Base-by-base conservation (phyloP, 2,113 vertebrate species). In the Sebastes fasciatus region DNA sequence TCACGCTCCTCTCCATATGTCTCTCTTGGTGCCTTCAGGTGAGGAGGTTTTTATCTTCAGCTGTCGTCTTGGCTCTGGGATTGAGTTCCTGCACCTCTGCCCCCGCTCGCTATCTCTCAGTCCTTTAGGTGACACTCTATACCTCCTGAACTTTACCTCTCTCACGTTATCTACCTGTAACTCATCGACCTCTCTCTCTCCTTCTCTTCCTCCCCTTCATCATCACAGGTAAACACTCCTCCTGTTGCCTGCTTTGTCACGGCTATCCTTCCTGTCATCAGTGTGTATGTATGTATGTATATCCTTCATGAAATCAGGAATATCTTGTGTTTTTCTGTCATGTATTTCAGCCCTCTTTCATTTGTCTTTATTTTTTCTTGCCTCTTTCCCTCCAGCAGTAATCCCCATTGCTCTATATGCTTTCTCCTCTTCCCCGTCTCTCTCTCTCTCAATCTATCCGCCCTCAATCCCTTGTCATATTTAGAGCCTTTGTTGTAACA, bases 81-180 rank as follows among this genome's bases (percentile, higher is more conserved):
- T 94, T 87, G 89, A 86, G 80, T 93, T 94, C 88, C 93, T 88
- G 73, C 79, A 49, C 87, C 86, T 89, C 89, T 91, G 77, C 82
- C 91, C 88, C 67, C 45, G 0, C 75, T 83, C 14, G 23, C 66
- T 87, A 74, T 79, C 89, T 85, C 86, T 23, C 21, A 23, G 65
- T 83, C 74, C 75, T 92, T 92, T 73, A 84, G 74, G 82, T 86
- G 94, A 93, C 88, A 94, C 86, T 66, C 85, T 92, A 94, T 85
- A 93, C 93, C 88, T 80, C 84, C 86, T 65, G 69, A 76, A 80
- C 86, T 86, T 91, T 78, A 90, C 83, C 86, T 88, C 87, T 12
- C 82, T 80, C 42, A 21, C 19, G 40, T 86, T 93, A 90, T 92
- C 92, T 87, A 88, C 90, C 84, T 89, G 78, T 89, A 71, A 86